Evolutionary conservation across 2,888 invertebrate species (phyloP), one percentile per base, ranked within the genome.

Genomic region (Pammene aurita): DNA sequence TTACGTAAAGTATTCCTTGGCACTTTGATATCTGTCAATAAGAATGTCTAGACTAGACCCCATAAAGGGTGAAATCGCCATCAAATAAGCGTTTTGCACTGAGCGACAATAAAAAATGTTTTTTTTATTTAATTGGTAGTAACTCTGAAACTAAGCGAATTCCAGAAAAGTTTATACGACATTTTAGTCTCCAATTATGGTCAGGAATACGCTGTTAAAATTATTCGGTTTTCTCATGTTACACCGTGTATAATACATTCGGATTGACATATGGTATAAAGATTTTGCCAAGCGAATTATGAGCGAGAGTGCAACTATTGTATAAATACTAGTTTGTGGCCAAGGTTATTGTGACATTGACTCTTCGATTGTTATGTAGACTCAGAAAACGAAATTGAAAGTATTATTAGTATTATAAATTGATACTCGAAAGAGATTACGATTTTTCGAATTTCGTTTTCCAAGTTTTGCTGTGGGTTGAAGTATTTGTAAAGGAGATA

Each of bases 261-360:
- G 18, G 52, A 18, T 52, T 52, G 10, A 13, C n/a, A 14, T 44
- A n/a, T 38, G 2, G 48, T 41, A 10, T 10, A 52, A 35, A 0
- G 18, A 10, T 50, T 52, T 52, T 52, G 41, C 38, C 50, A 52
- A 52, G 38, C 10, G 38, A 38, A 61, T 26, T 61, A 50, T 13
- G n/a, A 34, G 26, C 44, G 41, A 38, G 14, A 48, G 38, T 38
- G 50, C 38, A 50, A 34, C 35, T 41, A 38, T 18, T 34, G 34
- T 44, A 58, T 46, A 50, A 9, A 38, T 50, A 61, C 60, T 48
- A 18, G 50, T 13, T 41, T 62, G 11, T 61, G 38, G 61, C 61
- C 38, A 61, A 61, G 48, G 48, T 50, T 61, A 38, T 16, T 50
- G 46, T 13, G 50, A 61, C 16, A 16, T 41, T 50, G 50, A 62